Evolutionary conservation across 1,140 invertebrate genomes (phyloP), one percentile per base, ranked within the genome.

Genomic region (Drosophila nasuta): DNA sequence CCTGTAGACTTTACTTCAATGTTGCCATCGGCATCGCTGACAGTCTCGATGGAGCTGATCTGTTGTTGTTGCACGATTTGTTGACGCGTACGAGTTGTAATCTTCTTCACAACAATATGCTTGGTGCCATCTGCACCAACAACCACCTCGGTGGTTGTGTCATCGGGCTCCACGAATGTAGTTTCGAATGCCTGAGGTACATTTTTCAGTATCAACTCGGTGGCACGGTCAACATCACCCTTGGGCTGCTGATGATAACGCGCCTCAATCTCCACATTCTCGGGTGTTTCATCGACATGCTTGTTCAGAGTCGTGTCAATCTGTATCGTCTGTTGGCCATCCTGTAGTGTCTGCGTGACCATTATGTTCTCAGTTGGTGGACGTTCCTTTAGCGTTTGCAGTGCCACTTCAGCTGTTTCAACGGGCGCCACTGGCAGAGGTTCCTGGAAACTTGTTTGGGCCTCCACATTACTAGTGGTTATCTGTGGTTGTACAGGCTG

Each of bases 121-220:
- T 96, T 96, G 0, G 95, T 96, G n/a, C 96, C 96, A 92, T 97
- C 96, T 25, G 96, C 94, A 77, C 96, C 96, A 0, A 96, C 95
- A 5, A 97, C 95, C 1, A 97, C 95, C 93, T 97, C 96, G 5
- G 94, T 93, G n/a, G 94, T 93, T 7, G 95, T 95, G 83, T 96
- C 95, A 91, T 96, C 96, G 0, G 96, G 96, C 91, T 97, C 96
- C 0, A 96, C 94, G 73, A 96, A 94, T 1, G 96, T 93, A 1
- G 96, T 96, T 89, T 96, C 96, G 82, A 96, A 96, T 0, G 96
- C 94, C 77, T 96, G 95, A n/a, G 95, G 96, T 25, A 95, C 93
- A 51, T 93, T 92, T 60, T 92, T 92, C 6, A 93, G 57, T 28
- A 92, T 83, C n/a, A 93, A 62, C 38, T 93, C 92, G 1, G 92